phyloP scores from a whole-genome alignment of 1,140 invertebrate species.

The Battus philenor region DNA sequence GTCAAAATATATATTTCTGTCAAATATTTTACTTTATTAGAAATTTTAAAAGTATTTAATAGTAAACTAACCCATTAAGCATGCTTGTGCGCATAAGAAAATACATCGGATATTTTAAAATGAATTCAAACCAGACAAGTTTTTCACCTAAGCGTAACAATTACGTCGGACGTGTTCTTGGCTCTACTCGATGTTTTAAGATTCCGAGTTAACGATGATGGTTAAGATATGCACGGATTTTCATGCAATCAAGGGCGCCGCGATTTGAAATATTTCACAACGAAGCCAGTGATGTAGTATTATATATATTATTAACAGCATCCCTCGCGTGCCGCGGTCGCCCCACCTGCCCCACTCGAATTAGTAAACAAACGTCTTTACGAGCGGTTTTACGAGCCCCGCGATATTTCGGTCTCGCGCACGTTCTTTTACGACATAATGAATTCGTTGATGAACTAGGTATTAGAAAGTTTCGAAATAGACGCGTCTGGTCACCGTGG shows the following conservation, averaged over 20 bases:
- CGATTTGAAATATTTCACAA: constrained; percentile 2
- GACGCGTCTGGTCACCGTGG: constrained; percentile 51
- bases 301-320: constrained; percentile 50
- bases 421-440: constrained; percentile 73
- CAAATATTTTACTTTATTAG: no score
- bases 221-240: neutral
- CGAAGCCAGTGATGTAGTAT: constrained; percentile 1
- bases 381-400: constrained; percentile 68
- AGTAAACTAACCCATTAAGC: no score
- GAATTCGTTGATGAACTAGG: constrained; percentile 75
- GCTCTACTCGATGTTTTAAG: no score
- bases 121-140: no score
- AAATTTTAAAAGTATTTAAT: no score
- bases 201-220: no score
- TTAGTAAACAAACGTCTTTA: constrained; percentile 75
- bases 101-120: no score
- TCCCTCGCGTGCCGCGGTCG: constrained; percentile 41
- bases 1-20: constrained; percentile 7
- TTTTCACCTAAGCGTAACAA: no score
- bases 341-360: constrained; percentile 70
- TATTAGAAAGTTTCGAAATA: constrained; percentile 71
- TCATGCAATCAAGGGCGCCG: neutral
- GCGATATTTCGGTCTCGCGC: constrained; percentile 72
- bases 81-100: no score
- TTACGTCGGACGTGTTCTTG: no score